These are phyloP conservation scores for Apis laboriosa DNA, from an alignment of 1,140 invertebrate genomes.

Conservation along the genomic window DNA sequence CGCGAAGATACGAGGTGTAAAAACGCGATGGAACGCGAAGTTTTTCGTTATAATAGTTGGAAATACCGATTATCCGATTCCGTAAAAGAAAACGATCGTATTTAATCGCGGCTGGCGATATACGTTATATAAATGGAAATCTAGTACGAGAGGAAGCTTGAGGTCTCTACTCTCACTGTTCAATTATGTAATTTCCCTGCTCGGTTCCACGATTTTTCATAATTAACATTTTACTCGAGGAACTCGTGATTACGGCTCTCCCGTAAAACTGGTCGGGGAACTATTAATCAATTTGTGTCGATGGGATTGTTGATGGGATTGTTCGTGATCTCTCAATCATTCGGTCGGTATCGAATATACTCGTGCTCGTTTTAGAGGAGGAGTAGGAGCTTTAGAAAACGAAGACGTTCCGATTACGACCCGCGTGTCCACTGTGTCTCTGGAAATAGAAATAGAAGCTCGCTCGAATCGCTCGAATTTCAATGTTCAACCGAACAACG, in stretches of 20 bases:
- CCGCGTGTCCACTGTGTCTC: slow-evolving; percentile 48
- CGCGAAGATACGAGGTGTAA: too few species aligned
- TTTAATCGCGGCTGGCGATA: neutral
- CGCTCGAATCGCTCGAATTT: slow-evolving; percentile 12
- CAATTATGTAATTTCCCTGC: slow-evolving; percentile 27
- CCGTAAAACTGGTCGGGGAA: neutral
- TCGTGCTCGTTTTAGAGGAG: too few species aligned
- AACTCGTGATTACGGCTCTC: neutral
- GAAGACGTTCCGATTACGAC: slow-evolving; percentile 18
- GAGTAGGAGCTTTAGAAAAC: too few species aligned
- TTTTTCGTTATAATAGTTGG: too few species aligned
- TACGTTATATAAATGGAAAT: slow-evolving; percentile 44
- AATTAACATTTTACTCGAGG: slow-evolving; percentile 5
- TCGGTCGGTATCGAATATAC: too few species aligned
- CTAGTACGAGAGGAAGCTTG: slow-evolving; percentile 43
- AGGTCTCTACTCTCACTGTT: slow-evolving; percentile 46
- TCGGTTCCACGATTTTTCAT: slow-evolving; percentile 1
- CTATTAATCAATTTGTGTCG: neutral
- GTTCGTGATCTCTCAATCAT: neutral
- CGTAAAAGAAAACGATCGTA: neutral
- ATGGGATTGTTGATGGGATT: neutral
- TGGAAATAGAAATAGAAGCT: slow-evolving; percentile 61
- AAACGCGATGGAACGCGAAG: too few species aligned
- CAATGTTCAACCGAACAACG: neutral
- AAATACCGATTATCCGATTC: too few species aligned